Percentiles rank a stretch among this genome's conserved stretches.
These are phyloP conservation scores for Sturnus vulgaris DNA, from an alignment of 2,113 vertebrate genomes.

Conservation along the genomic window DNA sequence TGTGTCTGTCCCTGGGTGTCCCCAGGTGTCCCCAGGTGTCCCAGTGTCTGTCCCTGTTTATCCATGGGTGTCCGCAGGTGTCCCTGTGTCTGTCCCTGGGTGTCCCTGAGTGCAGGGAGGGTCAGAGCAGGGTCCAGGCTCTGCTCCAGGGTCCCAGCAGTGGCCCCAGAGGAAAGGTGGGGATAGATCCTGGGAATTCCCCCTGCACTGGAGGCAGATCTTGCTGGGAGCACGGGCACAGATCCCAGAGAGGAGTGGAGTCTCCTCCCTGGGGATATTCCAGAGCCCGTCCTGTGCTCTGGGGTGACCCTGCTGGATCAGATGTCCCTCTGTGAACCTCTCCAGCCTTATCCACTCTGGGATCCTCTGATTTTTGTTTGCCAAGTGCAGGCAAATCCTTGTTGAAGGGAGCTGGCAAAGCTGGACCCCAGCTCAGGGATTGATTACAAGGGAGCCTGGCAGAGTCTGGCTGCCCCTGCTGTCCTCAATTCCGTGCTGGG, in stretches of 20 bases:
- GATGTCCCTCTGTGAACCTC: neutral
- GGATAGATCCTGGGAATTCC: neutral
- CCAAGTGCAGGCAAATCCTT: neutral
- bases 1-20: too few species aligned
- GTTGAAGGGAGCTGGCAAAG: neutral
- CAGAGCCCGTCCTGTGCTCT: neutral
- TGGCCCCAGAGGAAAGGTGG: neutral
- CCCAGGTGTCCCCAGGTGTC: neutral
- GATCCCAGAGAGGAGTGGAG: neutral
- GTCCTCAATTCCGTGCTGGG: neutral
- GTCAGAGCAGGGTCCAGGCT: neutral
- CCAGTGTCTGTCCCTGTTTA: neutral
- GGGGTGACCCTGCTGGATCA: neutral
- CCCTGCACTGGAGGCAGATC: neutral
- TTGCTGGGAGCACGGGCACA: neutral
- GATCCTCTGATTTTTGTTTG: neutral
- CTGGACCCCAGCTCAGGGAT: neutral
- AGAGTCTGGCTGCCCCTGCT: rapidly evolving
- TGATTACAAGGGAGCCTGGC: neutral
- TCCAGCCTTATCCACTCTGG: rapidly evolving
- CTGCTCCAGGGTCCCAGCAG: neutral
- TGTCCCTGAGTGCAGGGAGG: neutral
- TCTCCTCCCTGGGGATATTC: neutral
- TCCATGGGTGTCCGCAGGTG: neutral
- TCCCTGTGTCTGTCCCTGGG: neutral